Evolutionary conservation across 2,797 vertebrate genomes (phyloP).

Genomic region (Tolypeutes matacus): DNA sequence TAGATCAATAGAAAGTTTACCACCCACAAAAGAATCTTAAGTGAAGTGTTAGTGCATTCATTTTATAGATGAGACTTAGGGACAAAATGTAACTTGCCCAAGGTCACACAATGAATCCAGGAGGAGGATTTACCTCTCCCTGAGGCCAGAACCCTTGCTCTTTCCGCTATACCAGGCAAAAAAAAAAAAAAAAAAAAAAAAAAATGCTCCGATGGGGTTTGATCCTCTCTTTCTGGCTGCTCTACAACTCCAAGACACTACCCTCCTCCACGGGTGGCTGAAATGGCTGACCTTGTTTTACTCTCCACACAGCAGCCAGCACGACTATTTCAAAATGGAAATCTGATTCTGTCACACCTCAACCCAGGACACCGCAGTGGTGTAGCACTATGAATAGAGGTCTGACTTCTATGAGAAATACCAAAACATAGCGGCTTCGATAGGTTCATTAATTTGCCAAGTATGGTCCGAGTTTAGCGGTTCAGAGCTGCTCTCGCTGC

Average conservation of each 20-base stretch:
- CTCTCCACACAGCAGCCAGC: neutral
- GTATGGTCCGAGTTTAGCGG: neutral
- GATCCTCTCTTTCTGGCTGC: neutral
- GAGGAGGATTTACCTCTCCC: neutral
- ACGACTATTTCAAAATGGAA: neutral
- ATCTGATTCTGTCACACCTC: neutral
- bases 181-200: too few relatives aligned
- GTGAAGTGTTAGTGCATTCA: neutral
- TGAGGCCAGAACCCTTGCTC: neutral
- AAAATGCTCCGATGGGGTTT: neutral
- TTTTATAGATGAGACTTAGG: constrained; percentile 17
- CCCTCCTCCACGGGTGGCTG: neutral
- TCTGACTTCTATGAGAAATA: neutral
- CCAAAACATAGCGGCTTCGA: neutral
- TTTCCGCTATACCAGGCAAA: neutral
- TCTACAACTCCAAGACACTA: neutral
- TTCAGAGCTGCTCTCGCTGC: neutral
- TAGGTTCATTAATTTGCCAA: neutral
- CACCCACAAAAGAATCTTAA: neutral
- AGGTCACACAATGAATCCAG: neutral
- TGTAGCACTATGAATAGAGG: neutral
- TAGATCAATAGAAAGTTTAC: neutral
- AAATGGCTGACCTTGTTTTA: neutral
- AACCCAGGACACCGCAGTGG: neutral
- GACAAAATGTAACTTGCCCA: neutral